These are phyloP conservation scores for Falco cherrug DNA, from an alignment of 2,797 vertebrate species.

Conservation along the genomic window DNA sequence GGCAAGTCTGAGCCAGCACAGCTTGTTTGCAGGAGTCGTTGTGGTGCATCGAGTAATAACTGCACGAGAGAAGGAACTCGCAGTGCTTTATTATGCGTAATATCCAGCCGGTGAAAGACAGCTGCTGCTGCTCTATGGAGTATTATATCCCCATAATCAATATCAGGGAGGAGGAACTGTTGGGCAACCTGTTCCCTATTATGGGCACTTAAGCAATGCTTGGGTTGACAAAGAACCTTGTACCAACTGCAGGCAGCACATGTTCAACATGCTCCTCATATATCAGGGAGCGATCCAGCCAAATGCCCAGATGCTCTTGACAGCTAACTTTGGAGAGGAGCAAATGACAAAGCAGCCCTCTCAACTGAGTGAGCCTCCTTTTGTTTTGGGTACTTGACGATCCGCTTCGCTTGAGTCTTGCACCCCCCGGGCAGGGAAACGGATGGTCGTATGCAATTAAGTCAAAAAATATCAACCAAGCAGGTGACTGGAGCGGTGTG, in stretches of 20 bases:
- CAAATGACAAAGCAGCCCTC: neutral
- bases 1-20: neutral
- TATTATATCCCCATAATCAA: conserved; percentile 17
- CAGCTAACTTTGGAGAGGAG: conserved; percentile 25
- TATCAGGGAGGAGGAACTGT: conserved; percentile 11
- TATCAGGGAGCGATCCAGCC: conserved; percentile 1
- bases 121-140: conserved; percentile 28
- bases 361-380: neutral
- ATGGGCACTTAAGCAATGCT: conserved; percentile 36
- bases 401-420: neutral
- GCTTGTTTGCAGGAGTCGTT: neutral
- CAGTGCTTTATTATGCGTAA: conserved; percentile 25
- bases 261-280: conserved; percentile 18
- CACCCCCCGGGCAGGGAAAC: neutral
- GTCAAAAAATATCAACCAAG: neutral
- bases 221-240: conserved; percentile 37
- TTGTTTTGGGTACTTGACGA: neutral
- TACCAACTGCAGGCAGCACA: conserved; percentile 32
- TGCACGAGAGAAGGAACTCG: neutral
- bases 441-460: neutral
- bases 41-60: neutral
- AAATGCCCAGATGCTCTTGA: conserved; percentile 46
- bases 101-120: conserved; percentile 25
- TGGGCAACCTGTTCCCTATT: conserved; percentile 46
- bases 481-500: neutral